phyloP scores from a whole-genome alignment of 2,888 invertebrate genomes.

The Electrophaes corylata region DNA sequence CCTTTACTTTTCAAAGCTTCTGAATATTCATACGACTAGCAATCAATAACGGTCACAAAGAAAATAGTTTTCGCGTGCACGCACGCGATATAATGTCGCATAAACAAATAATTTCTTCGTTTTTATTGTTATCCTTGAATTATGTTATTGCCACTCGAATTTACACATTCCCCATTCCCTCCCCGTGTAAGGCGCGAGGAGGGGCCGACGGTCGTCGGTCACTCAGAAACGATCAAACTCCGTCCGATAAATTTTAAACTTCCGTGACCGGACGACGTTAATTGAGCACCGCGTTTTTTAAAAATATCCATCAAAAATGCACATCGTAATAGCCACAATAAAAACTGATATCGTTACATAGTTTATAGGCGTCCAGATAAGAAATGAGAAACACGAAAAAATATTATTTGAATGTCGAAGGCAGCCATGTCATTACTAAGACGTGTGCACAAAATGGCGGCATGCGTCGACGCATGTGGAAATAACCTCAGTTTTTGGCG shows the following conservation, averaged over 20 bases:
- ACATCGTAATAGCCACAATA: conserved; percentile 74
- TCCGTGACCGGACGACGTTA: conserved; percentile 79
- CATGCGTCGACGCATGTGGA: conserved; percentile 47
- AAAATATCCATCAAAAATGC: conserved; percentile 78
- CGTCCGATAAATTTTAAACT: conserved; percentile 70
- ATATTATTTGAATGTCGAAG: conserved; percentile 44
- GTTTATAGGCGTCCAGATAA: conserved; percentile 57
- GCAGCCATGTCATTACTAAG: conserved; percentile 58
- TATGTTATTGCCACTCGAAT: conserved; percentile 64
- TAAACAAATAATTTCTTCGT: conserved; percentile 81
- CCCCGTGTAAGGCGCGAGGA: conserved; percentile 36
- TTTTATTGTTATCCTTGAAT: conserved; percentile 74
- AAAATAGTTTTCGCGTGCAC: conserved; percentile 82
- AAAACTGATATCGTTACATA: conserved; percentile 67
- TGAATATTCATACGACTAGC: conserved; percentile 83
- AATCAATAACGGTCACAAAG: conserved; percentile 82
- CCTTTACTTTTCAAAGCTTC: conserved; percentile 77
- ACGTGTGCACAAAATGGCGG: conserved; percentile 53
- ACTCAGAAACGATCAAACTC: conserved; percentile 63
- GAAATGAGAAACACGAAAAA: conserved; percentile 51
- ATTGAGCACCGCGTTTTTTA: conserved; percentile 68
- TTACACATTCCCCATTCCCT: conserved; percentile 52
- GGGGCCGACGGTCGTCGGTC: conserved; percentile 30
- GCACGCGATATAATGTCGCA: conserved; percentile 81
- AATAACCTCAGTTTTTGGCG: conserved; percentile 68